Evolutionary conservation across 2,797 vertebrate species (phyloP), one percentile per base, ranked within the genome.

Genomic region (Yasuhikotakia modesta): DNA sequence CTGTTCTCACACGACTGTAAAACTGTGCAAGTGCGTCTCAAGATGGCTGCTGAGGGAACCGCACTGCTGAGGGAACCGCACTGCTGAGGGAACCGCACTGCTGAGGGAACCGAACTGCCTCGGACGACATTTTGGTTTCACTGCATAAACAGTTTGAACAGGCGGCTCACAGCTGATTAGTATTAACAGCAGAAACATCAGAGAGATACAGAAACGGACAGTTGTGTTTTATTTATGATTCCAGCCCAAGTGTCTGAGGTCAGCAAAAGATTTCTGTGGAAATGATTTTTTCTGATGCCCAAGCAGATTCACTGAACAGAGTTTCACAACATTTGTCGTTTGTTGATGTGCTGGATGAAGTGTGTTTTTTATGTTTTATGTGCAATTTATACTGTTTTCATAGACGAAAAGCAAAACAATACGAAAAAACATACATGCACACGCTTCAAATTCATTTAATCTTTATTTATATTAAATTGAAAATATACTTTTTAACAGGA

Each of bases 401-500:
- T 55, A 65, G 5, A n/a, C n/a, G n/a, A n/a, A n/a, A n/a, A n/a
- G n/a, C n/a, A n/a, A 24, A 55, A 2, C 48, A 48, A 63, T 48
- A 52, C 1, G 7, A 11, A 43, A 43, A 43, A 5, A 53, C 19
- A 53, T 5, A 30, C 12, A 48, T 30, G 11, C n/a, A 50, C 53
- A 16, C 14, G 53, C 5, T 67, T 19, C 67, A 77, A 89, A 85
- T 94, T 93, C 95, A 96, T 96, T 97, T 96, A 93, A 97, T 96
- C 94, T 97, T 98, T 95, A 97, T 98, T 99, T 95, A 97, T 98
- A 98, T 97, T 98, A 98, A 99, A 98, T 98, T 97, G 98, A 98
- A 99, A 99, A 99, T 99, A 99, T 97, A 99, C 95, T 97, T 95
- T 96, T 88, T 96, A 95, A 98, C 96, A 97, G 95, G 96, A 97